Evolutionary conservation across 1,140 invertebrate genomes (phyloP), one percentile per base, ranked within the genome.

Genomic region (Procambarus clarkii): DNA sequence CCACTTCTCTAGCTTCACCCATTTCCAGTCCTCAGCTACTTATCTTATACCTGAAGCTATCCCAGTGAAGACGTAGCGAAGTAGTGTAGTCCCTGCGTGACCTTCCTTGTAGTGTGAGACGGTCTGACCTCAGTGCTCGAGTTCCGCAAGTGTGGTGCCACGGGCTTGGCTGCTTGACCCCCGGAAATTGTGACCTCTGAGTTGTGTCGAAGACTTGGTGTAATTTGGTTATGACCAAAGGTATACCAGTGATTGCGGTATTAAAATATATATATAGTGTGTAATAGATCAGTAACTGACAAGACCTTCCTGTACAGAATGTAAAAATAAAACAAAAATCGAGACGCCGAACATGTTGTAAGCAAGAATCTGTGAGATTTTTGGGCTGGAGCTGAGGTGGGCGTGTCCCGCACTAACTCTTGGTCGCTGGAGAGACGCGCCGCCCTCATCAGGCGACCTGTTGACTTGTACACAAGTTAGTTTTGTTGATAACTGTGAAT

Each of bases 401-500:
- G 45, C 21, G n/a, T 82, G 50, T 60, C 74, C 76, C 50, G 50
- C 76, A 21, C 54, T 48, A 13, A 50, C 74, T 34, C 76, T 8
- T n/a, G 8, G 60, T 69, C 76, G 24, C 48, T 50, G 18, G 45
- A 71, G 44, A 54, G 46, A 78, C 5, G 44, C n/a, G 74, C 15
- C 11, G 18, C 9, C 77, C 77, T 48, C 48, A 18, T 45, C 50
- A 15, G 48, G 50, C 80, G 24, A 60, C 80, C 80, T 58, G 24
- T 50, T 24, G 24, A 82, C 80, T 58, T 82, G 80, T 82, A 82
- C 80, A 79, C 77, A 82, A 82, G 54, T 82, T 58, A 18, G 80
- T 76, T 78, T 87, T 87, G 86, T 79, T 87, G 77, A 87, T 87
- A 45, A 64, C 54, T 78, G 60, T 58, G 50, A 85, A 84, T 45